Base-by-base conservation (phyloP, 2,113 vertebrate species). In the Aplodontia rufa region DNA sequence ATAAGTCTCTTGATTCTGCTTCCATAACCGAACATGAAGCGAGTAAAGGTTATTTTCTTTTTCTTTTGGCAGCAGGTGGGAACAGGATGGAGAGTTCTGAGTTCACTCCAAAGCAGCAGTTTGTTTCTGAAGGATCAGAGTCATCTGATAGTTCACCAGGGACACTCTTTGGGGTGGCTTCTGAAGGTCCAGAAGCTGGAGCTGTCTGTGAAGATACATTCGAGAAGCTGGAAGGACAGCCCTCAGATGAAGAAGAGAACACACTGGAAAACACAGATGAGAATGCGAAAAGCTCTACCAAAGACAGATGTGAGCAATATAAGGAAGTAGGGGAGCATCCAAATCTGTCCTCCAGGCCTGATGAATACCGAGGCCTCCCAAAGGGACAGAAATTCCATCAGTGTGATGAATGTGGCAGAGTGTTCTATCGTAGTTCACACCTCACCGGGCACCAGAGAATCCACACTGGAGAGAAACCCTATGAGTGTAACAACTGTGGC, bases 311-410 rank as follows among this genome's bases (percentile, higher is more conserved):
- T 28, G 8, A 95, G 40, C 35, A 75, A 5, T 90, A 37, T 93
- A 88, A 85, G 11, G 95, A 88, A 55, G 53, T 28, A n/a, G 85
- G 22, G 37, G 51, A 81, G 14, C 32, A 26, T 47, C 55, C 5
- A 68, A 8, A 22, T 71, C 30, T 74, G 20, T 22, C 83, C 0
- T 69, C 85, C 1, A 93, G 62, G 47, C 30, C 95, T 90, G 20
- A 22, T 26, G 92, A 93, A 58, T 42, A 74, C 37, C 80, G 92
- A 35, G 75, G 8, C 51, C 20, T 88, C 69, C 98, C 98, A 83
- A 99, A 99, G 0, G 98, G 98, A 6, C 98, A 98, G 97, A 99
- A 98, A 91, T 98, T 98, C 3, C 99, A 98, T 97, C 98, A 98
- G 1, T 99, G 99, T 91, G 96, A 95, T 6, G 96, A 98, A 62